phyloP scores from a whole-genome alignment of 2,797 vertebrate genomes.

The Arrhamphus sclerolepis region DNA sequence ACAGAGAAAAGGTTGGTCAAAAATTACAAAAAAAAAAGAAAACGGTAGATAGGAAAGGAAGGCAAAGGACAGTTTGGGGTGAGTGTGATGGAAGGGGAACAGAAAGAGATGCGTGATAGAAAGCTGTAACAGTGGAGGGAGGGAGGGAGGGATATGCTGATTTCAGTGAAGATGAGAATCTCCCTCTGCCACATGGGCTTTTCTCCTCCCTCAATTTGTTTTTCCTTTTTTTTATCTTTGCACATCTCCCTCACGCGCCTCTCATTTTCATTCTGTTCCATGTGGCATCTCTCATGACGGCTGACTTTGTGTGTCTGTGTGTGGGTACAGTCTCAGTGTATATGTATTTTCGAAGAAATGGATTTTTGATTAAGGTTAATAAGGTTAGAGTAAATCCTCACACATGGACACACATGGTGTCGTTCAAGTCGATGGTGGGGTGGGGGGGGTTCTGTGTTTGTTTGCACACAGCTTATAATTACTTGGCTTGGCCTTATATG shows the following conservation, averaged over 20 bases:
- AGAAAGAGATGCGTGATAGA: constrained; percentile 32
- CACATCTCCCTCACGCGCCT: constrained; percentile 36
- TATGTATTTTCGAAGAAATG: constrained; percentile 9
- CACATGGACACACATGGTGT: constrained; percentile 1
- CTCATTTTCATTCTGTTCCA: constrained; percentile 61
- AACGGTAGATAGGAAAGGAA: constrained; percentile 23
- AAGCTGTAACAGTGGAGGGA: constrained; percentile 28
- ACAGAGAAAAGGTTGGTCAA: constrained; percentile 30
- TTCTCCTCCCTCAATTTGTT: constrained; percentile 63
- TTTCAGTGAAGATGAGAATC: constrained; percentile 77
- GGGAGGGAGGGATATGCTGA: constrained; percentile 69
- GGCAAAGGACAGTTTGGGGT: constrained; percentile 17
- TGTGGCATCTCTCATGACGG: constrained; percentile 52
- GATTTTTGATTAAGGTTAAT: too few relatives aligned
- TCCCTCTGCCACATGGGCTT: constrained; percentile 76
- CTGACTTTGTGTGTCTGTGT: constrained; percentile 24
- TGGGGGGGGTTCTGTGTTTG: constrained; percentile 45
- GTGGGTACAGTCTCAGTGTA: constrained; percentile 4
- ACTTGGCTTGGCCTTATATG: constrained; percentile 56
- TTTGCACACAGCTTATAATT: constrained; percentile 70
- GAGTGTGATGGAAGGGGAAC: constrained; percentile 23
- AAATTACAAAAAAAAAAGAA: constrained; percentile 15
- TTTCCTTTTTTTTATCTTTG: constrained; percentile 19
- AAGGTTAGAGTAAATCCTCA: neutral
- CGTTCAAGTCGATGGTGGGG: constrained; percentile 1